Base-by-base conservation (phyloP, 2,797 vertebrate genomes). In the Sebastolobus altivelis region DNA sequence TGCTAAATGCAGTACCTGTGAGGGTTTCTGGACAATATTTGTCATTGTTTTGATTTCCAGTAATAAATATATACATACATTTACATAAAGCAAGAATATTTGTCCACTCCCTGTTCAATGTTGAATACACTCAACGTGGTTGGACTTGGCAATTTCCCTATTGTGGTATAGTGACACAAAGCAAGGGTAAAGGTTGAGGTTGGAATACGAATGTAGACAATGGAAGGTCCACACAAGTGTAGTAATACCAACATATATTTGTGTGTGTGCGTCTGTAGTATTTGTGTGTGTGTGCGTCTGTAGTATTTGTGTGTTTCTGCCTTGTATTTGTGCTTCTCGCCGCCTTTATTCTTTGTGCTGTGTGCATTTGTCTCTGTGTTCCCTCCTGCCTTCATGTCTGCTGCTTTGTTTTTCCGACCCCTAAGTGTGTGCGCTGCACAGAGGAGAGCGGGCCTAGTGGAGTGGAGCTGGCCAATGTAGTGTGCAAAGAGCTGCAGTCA, bases 401-500 rank as follows among this genome's bases (percentile, higher is more conserved):
- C 69, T 46, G 35, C 65, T 74, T 81, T 63, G 22, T 56, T 66
- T 74, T 69, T 25, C n/a, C 18, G 8, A 22, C 38, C 20, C 8
- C 12, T 16, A 4, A 22, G 55, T 46, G 25, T 29, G 63, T 46
- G 27, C 37, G 27, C 14, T 11, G 38, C 61, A 85, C 77, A 76
- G 77, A 85, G 78, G 67, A 79, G 35, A 80, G 85, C 22, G 20
- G 71, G 75, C 72, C 78, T 84, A 82, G 88, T 78, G 77, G 75
- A 82, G 87, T 79, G 88, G 79, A 91, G 80, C 79, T 88, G 73
- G 52, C 84, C 91, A 94, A 89, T 93, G 93, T 90, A 86, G 89
- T 94, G 92, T 93, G 90, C 83, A 88, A 89, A 89, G 89, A 94
- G 88, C 89, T 90, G 89, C 85, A 89, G 90, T 93, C 88, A 89